Percentiles rank a stretch among this genome's conserved stretches.
These are phyloP conservation scores for Hyphantria cunea DNA, from an alignment of 1,140 invertebrate genomes.

Conservation along the genomic window DNA sequence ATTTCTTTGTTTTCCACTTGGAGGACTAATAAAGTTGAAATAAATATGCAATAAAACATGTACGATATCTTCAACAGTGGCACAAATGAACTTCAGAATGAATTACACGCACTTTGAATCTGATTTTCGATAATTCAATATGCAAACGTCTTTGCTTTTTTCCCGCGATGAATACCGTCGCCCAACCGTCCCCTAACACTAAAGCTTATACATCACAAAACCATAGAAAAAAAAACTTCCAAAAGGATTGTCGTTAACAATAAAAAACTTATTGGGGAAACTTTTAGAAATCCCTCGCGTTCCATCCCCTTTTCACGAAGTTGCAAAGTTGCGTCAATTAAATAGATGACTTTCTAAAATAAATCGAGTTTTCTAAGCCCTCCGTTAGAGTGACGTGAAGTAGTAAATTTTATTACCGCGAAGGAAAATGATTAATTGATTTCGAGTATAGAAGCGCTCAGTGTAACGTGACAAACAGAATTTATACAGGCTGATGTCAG, in stretches of 20 bases:
- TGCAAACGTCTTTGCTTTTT: neutral
- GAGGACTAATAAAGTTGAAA: neutral
- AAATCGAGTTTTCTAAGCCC: conserved; percentile 57
- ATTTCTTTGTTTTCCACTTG: too few relatives aligned
- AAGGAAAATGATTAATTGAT: conserved; percentile 56
- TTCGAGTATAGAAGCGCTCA: conserved; percentile 34
- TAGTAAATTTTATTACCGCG: conserved; percentile 58
- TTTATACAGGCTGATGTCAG: conserved; percentile 33
- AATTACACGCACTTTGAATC: neutral
- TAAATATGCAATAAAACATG: neutral
- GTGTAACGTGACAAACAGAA: conserved; percentile 48
- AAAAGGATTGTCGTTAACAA: conserved; percentile 41
- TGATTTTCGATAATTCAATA: neutral
- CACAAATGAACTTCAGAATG: neutral
- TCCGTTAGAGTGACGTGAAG: conserved; percentile 41
- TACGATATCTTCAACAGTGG: neutral
- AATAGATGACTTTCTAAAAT: conserved; percentile 66
- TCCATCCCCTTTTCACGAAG: conserved; percentile 37
- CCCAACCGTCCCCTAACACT: conserved; percentile 26
- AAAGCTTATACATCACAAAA: conserved; percentile 29
- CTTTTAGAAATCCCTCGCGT: conserved; percentile 31
- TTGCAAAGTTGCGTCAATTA: conserved; percentile 61
- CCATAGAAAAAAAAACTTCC: conserved; percentile 27
- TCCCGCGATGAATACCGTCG: conserved; percentile 11
- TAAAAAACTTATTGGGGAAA: conserved; percentile 47